Base-by-base conservation (phyloP, 2,113 vertebrate genomes). In the Egretta garzetta region DNA sequence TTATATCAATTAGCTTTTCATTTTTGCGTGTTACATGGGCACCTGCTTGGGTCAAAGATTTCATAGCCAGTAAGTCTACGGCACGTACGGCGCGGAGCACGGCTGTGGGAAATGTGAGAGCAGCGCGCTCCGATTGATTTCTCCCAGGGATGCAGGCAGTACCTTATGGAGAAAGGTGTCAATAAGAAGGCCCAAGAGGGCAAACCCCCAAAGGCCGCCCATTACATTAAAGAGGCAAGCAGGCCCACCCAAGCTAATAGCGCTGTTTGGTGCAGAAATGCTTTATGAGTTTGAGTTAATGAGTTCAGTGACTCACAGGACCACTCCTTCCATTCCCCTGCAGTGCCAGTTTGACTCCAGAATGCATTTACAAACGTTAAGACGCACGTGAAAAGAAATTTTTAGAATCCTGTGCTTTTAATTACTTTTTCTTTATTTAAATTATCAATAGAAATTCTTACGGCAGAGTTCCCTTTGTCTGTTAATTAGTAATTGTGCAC, bases 81-180 rank as follows among this genome's bases (percentile, higher is more conserved):
- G 28, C 39, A 47, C 2, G 30, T 19, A 81, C 60, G 8, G 37
- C 75, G n/a, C 16, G 41, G 43, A 88, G 56, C 70, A 62, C 2
- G 5, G 60, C 47, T 50, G 15, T 32, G 72, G 71, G 62, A 74
- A 39, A 60, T 7, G 8, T 1, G 33, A 22, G 16, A 21, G 67
- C 1, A 1, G 63, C 1, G 6, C 21, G 19, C 52, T 10, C 35
- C 2, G 27, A 19, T 1, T 14, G 60, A 12, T 5, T 30, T 20
- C 76, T 73, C 18, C 33, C 23, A n/a, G 5, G 28, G 39, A 9
- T 8, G 9, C 0, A 17, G n/a, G 21, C 21, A 18, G 15, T 2
- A 3, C n/a, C 45, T 64, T 3, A 11, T 1, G 32, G 45, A 45
- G 35, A 60, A 62, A 62, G 18, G 49, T 33, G 41, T 9, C 55